These are phyloP conservation scores for Orientallactaga bullata DNA, from an alignment of 2,113 vertebrate species.

Conservation along the genomic window DNA sequence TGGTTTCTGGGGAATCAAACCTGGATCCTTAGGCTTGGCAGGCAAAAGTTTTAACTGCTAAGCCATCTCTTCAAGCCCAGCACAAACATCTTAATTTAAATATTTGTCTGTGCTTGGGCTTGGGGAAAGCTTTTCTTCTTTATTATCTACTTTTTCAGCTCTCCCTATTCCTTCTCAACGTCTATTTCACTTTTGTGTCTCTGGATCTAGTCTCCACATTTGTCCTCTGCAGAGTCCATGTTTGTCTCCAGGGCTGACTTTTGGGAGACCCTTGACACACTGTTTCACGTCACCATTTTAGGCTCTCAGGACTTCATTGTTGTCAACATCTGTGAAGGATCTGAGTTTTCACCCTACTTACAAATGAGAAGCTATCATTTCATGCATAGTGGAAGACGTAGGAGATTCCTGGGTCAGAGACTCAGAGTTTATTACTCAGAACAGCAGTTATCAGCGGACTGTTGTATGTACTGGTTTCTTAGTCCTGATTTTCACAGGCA, in stretches of 20 bases:
- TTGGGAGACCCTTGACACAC: neutral
- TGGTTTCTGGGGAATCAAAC: too few relatives aligned
- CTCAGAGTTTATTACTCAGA: neutral
- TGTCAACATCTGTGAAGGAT: neutral
- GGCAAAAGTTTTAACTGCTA: too few relatives aligned
- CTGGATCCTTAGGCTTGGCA: too few relatives aligned
- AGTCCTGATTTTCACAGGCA: neutral
- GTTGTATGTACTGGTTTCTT: neutral
- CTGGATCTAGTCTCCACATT: neutral
- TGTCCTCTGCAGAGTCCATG: neutral
- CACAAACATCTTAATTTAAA: neutral
- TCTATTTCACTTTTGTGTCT: neutral
- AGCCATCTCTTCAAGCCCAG: too few relatives aligned
- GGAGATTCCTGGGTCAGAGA: neutral
- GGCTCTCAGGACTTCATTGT: neutral
- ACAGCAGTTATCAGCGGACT: neutral
- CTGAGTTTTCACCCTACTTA: neutral
- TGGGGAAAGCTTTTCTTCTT: neutral
- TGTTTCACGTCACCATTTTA: neutral
- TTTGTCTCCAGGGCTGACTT: conserved; percentile 16
- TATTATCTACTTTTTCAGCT: neutral
- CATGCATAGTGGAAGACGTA: conserved; percentile 3
- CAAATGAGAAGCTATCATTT: neutral
- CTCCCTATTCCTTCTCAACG: conserved; percentile 11
- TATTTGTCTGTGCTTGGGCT: neutral